Evolutionary conservation across 2,113 vertebrate species (phyloP), one percentile per base, ranked within the genome.

Genomic region (Copsychus sechellarum): DNA sequence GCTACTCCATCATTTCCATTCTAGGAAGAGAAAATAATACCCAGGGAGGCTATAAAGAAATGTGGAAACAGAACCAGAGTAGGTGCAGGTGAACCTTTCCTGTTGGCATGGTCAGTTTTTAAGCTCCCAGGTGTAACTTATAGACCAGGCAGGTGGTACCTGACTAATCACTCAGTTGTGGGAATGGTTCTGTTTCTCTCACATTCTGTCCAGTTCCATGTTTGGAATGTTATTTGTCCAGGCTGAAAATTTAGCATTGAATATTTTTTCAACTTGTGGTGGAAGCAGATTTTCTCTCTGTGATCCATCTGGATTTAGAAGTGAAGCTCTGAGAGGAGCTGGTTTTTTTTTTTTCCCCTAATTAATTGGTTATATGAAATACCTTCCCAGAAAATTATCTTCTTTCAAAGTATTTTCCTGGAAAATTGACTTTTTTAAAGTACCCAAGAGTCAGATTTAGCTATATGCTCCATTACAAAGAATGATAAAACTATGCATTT

Each of bases 1-100:
- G 89, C 65, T 92, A 70, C 47, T 90, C 70, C 77, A 69, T 95
- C 60, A 93, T 96, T 94, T 95, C 95, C 92, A 97, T 97, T 97
- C 90, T 95, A 79, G 96, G 97, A 94, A 97, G 56, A 77, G 91
- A 76, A 95, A 94, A 80, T 65, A 86, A 45, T 34, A 60, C 77
- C 51, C 71, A 58, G 51, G 86, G 70, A 94, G 42, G 51, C 61
- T 71, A 29, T 12, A 76, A 90, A 90, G 93, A 91, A 82, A 86
- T 70, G 67, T 90, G 61, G 76, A 54, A 88, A 64, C 21, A 28
- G 13, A 62, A 72, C 89, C 95, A 97, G 76, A 79, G 57, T 28
- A 74, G 76, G 65, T 9, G 4, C 72, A 95, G 93, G 45, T 88
- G 80, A 83, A 76, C 76, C 45, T 95, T 66, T 90, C 38, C 8